Percentiles rank a stretch among this genome's conserved stretches.
Evolutionary conservation across 1,140 invertebrate genomes (phyloP).

Genomic region (Psix sp.): DNA sequence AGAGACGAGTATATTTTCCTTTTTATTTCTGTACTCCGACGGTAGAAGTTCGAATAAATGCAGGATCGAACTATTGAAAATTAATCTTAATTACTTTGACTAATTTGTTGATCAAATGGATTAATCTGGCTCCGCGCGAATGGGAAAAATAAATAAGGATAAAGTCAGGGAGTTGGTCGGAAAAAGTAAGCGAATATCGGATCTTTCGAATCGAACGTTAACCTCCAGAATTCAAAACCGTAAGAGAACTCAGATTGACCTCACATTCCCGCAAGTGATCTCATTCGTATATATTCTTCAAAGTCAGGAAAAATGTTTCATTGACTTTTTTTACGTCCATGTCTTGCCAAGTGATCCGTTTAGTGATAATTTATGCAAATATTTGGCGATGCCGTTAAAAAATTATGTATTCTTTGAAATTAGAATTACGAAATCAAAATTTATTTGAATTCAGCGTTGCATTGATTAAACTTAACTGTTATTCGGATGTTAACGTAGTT

Average conservation of each 20-base stretch:
- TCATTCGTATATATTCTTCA: constrained; percentile 47
- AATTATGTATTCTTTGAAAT: too few species aligned
- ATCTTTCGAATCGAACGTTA: constrained; percentile 30
- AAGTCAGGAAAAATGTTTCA: constrained; percentile 38
- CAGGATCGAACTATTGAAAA: too few species aligned
- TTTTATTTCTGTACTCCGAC: constrained; percentile 2
- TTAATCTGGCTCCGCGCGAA: background rate
- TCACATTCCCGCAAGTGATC: constrained; percentile 27
- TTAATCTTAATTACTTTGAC: too few species aligned
- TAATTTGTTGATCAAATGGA: background rate
- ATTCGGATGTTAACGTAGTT: too few species aligned
- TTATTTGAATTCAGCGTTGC: too few species aligned
- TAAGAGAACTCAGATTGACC: constrained; percentile 42
- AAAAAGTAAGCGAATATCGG: constrained; percentile 20
- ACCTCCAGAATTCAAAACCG: constrained; percentile 28
- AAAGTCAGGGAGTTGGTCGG: background rate
- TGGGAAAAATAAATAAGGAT: constrained; percentile 20
- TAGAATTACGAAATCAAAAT: too few species aligned
- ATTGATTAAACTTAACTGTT: too few species aligned
- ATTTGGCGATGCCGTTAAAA: too few species aligned
- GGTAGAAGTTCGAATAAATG: too few species aligned
- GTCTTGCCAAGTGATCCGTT: constrained; percentile 2
- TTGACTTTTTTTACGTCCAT: constrained; percentile 32
- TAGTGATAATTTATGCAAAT: background rate
- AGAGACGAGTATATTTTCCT: constrained; percentile 23